Percentiles rank a stretch among this genome's conserved stretches.
Conservation (phyloP, 2,113 vertebrate species). For the Illadopsis cleaveri region DNA sequence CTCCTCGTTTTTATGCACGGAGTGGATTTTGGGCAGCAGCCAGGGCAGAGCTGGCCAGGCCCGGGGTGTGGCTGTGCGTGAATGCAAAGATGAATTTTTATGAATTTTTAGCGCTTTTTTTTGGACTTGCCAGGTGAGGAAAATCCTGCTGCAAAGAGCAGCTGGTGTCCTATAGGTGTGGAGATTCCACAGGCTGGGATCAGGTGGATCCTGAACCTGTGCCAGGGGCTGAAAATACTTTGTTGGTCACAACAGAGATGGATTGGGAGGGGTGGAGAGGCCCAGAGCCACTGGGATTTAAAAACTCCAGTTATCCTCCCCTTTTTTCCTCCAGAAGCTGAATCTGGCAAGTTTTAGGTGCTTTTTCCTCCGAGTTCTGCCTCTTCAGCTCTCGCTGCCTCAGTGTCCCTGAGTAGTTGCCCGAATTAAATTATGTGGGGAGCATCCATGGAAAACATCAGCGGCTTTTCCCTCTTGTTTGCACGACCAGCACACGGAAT, state of each 20-base stretch:
- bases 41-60: background rate
- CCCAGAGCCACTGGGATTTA: too few species aligned
- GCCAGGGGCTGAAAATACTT: background rate
- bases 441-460: background rate
- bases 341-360: background rate
- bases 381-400: background rate
- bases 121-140: background rate
- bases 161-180: accelerated
- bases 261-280: background rate
- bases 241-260: background rate
- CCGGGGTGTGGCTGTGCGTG: accelerated
- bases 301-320: background rate
- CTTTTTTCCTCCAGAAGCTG: accelerated
- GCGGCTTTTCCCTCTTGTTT: background rate
- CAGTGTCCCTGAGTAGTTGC: background rate
- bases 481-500: accelerated
- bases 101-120: accelerated
- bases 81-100: accelerated
- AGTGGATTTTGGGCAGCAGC: background rate
- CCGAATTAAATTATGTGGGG: background rate
- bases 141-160: background rate
- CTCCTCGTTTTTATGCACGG: background rate
- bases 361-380: background rate
- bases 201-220: background rate
- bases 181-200: background rate